A percentile compares a stretch with the other conserved stretches of the same genome.
phyloP scores from a whole-genome alignment of 2,113 vertebrate genomes.

The Carassius carassius region DNA sequence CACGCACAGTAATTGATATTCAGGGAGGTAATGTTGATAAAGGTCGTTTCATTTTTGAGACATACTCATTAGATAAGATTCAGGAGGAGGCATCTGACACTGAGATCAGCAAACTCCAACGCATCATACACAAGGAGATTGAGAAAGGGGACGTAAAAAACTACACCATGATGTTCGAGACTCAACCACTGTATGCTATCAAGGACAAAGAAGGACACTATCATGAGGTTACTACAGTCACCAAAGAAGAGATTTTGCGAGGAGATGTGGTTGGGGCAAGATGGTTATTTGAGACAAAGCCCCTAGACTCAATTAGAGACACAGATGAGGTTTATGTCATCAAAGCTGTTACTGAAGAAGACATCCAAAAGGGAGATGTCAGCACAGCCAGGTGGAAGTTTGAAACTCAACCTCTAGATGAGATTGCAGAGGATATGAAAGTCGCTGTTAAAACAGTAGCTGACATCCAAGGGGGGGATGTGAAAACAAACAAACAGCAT shows the following conservation, averaged over 20 bases:
- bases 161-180: constrained; percentile 92
- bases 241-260: constrained; percentile 87
- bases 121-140: constrained; percentile 73
- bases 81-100: constrained; percentile 76
- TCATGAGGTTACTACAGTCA: constrained; percentile 91
- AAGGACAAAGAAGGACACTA: constrained; percentile 86
- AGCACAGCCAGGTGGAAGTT: constrained; percentile 86
- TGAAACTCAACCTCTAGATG: constrained; percentile 89
- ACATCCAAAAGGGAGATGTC: constrained; percentile 86
- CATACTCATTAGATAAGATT: constrained; percentile 86
- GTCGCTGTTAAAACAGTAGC: constrained; percentile 74
- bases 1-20: constrained; percentile 81
- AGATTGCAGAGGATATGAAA: constrained; percentile 82
- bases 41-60: constrained; percentile 88
- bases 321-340: constrained; percentile 87
- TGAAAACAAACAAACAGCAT: constrained; percentile 78
- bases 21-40: constrained; percentile 86
- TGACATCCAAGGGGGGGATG: constrained; percentile 82
- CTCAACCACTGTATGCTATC: constrained; percentile 89
- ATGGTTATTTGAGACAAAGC: constrained; percentile 93
- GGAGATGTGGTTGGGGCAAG: constrained; percentile 89
- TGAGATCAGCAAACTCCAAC: constrained; percentile 70
- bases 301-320: constrained; percentile 84
- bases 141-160: constrained; percentile 87
- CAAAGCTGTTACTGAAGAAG: constrained; percentile 91